Conservation (phyloP, 2,113 vertebrate genomes). For the Microcebus ravelobensis region DNA sequence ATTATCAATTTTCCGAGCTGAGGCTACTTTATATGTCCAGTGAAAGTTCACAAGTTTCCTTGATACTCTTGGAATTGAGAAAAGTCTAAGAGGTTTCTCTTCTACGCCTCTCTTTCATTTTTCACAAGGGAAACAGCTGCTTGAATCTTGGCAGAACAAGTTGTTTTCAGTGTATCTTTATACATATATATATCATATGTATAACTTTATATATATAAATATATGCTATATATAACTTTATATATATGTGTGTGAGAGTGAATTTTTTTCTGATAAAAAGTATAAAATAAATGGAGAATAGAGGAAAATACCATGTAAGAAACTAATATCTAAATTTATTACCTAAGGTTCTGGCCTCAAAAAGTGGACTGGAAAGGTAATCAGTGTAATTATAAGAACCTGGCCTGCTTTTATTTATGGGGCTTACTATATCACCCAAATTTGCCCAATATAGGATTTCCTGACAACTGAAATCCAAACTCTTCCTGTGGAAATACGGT, state of each 20-base stretch:
- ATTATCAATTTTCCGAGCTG: background rate
- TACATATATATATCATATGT: background rate
- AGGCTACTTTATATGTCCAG: background rate
- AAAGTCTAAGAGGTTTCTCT: too few species aligned
- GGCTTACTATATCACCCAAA: constrained; percentile 16
- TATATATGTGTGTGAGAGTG: too few species aligned
- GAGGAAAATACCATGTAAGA: background rate
- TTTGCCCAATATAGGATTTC: constrained; percentile 60
- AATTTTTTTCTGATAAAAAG: background rate
- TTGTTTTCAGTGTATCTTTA: background rate
- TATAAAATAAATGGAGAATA: background rate
- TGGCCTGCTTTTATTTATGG: constrained; percentile 47
- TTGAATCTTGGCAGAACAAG: background rate
- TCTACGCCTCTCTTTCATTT: too few species aligned
- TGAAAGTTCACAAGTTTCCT: background rate
- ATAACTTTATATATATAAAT: background rate
- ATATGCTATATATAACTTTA: too few species aligned
- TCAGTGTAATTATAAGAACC: constrained; percentile 34
- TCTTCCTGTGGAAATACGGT: constrained; percentile 37
- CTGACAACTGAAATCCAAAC: constrained; percentile 56
- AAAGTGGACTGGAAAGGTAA: constrained; percentile 45
- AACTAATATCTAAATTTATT: constrained; percentile 12
- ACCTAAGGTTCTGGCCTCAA: background rate
- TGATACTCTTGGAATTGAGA: too few species aligned
- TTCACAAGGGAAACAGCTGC: background rate